Conservation (phyloP, 2,113 vertebrate species). For the Promerops cafer region DNA sequence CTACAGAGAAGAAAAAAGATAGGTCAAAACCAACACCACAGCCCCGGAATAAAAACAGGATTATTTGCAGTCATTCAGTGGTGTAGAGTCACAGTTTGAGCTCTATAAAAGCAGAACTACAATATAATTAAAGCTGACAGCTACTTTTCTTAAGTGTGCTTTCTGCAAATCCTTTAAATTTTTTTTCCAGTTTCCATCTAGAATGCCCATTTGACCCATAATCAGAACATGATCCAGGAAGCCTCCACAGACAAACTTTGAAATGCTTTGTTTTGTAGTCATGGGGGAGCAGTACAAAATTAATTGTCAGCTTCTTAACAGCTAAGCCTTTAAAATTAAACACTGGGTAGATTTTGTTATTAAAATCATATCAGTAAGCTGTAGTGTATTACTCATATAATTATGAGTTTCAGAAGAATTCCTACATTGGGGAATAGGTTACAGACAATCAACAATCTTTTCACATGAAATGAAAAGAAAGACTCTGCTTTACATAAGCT, state of each 20-base stretch:
- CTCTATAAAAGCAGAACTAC: background rate
- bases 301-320: slow-evolving; percentile 21
- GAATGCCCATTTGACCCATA: background rate
- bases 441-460: background rate
- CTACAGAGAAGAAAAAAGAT: slow-evolving; percentile 47
- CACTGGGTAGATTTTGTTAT: background rate
- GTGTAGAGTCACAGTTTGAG: background rate
- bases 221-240: background rate
- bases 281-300: background rate
- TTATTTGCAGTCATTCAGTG: background rate
- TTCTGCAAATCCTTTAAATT: background rate
- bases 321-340: slow-evolving; percentile 8
- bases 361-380: background rate
- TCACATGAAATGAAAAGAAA: background rate
- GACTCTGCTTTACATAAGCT: background rate
- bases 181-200: background rate
- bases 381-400: background rate
- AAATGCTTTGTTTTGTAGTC: background rate
- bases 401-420: background rate
- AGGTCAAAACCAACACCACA: background rate
- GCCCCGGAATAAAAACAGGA: background rate
- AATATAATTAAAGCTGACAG: background rate
- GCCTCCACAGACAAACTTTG: background rate
- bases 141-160: background rate
- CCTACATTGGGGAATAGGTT: background rate